Base-by-base conservation (phyloP, 2,888 invertebrate species). In the Eupsilia transversa region DNA sequence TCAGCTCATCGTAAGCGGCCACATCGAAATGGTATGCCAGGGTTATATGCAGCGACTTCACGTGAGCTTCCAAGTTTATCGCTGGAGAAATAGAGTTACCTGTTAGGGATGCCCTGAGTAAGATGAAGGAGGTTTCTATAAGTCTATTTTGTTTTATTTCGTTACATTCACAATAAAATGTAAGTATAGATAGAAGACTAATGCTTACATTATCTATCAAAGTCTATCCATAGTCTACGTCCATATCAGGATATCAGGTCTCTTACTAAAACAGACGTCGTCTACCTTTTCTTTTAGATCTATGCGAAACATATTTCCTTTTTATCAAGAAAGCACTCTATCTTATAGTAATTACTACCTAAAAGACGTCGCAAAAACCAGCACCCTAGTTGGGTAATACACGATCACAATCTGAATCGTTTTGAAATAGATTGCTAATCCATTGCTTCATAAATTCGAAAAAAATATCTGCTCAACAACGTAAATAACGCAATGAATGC, bases 21-120 rank as follows among this genome's bases (percentile, higher is more conserved):
- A 97, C 97, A 23, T 98, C 97, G 93, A 99, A 99, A 94, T 98
- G 98, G 95, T 99, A 99, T 30, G 99, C 99, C 90, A 99, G 95
- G 12, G 99, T 98, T 88, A 99, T 96, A 94, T 99, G 99, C 70
- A 99, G 96, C 17, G 98, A 98, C 93, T 99, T 98, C 70, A 98
- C 97, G 91, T 98, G 98, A 0, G 98, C 98, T 92, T 98, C 98
- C 89, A 98, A 95, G 89, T 97, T 97, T 87, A 98, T 97, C 30
- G 97, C 98, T 97, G 94, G 77, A 56, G 94, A 91, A 52, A 77
- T 43, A 74, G 67, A 60, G n/a, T 23, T 46, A 52, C 20, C 20
- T 33, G 54, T 73, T 64, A 77, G 3, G 14, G 33, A 49, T 6
- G 17, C 35, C 66, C 27, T 60, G n/a, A 17, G 10, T 0, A 3